phyloP scores from a whole-genome alignment of 2,113 vertebrate genomes.

The Calidris pugnax region DNA sequence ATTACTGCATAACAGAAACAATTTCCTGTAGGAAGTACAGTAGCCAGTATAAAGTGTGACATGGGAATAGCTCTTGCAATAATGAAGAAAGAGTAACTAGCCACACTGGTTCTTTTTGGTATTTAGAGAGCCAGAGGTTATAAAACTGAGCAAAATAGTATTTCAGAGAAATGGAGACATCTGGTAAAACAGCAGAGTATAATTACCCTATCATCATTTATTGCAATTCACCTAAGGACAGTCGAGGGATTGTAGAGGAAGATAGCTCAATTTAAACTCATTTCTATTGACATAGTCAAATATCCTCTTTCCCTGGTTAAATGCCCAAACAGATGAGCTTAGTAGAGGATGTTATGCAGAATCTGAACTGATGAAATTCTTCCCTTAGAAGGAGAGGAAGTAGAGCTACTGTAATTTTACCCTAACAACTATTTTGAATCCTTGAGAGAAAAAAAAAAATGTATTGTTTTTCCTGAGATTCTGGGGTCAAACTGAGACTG shows the following conservation, averaged over 20 bases:
- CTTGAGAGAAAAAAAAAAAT: neutral
- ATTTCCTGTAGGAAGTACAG: neutral
- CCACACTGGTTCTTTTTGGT: neutral
- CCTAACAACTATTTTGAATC: neutral
- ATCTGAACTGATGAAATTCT: neutral
- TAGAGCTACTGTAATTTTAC: neutral
- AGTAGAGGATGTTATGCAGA: neutral
- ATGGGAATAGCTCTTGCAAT: neutral
- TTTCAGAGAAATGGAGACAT: conserved; percentile 12
- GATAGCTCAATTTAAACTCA: neutral
- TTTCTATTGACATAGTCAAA: neutral
- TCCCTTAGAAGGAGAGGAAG: neutral
- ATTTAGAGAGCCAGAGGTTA: neutral
- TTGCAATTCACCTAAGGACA: neutral
- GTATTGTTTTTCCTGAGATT: neutral
- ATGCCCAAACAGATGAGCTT: neutral
- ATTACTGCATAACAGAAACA: neutral
- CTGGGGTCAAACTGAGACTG: neutral
- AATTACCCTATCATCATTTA: neutral
- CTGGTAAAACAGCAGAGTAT: conserved; percentile 9
- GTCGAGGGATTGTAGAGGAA: neutral
- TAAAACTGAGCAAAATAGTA: neutral
- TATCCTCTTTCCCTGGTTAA: neutral
- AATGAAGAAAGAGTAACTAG: neutral
- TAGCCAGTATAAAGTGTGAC: neutral